Conservation (phyloP, 2,888 invertebrate genomes). For the Oeneis ivallda region DNA sequence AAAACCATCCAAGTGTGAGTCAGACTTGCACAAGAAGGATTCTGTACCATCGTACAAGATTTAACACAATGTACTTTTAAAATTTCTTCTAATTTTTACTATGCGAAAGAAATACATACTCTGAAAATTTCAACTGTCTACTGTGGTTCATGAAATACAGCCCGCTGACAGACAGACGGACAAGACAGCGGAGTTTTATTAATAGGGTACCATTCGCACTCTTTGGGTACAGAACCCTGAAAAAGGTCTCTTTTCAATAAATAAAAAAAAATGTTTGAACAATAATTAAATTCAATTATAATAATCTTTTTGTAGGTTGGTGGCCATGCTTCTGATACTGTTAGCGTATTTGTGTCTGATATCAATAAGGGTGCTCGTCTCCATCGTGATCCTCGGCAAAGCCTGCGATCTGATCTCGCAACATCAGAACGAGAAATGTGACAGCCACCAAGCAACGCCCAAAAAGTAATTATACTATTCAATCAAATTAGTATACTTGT, state of each 20-base stretch:
- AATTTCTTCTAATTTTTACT: too few species aligned
- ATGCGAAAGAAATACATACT: too few species aligned
- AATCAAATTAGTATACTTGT: background rate
- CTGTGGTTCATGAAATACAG: too few species aligned
- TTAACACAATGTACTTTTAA: too few species aligned
- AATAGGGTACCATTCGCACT: too few species aligned
- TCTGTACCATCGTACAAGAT: too few species aligned
- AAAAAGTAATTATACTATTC: constrained; percentile 59
- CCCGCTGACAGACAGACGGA: too few species aligned
- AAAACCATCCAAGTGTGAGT: too few species aligned
- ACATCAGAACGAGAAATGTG: constrained; percentile 83
- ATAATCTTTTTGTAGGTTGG: constrained; percentile 68
- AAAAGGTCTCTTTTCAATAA: background rate
- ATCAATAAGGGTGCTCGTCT: constrained; percentile 90
- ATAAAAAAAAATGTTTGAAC: background rate
- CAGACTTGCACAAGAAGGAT: too few species aligned
- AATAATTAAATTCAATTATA: background rate
- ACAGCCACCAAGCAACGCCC: constrained; percentile 71
- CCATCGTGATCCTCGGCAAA: constrained; percentile 93
- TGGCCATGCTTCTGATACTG: constrained; percentile 86
- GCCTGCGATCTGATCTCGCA: constrained; percentile 93
- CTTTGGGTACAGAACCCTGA: too few species aligned
- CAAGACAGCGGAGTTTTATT: too few species aligned
- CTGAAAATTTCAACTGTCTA: too few species aligned
- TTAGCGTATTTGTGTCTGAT: constrained; percentile 89